Evolutionary conservation across 2,888 invertebrate genomes (phyloP).

Genomic region (Patella ulyssiponensis): DNA sequence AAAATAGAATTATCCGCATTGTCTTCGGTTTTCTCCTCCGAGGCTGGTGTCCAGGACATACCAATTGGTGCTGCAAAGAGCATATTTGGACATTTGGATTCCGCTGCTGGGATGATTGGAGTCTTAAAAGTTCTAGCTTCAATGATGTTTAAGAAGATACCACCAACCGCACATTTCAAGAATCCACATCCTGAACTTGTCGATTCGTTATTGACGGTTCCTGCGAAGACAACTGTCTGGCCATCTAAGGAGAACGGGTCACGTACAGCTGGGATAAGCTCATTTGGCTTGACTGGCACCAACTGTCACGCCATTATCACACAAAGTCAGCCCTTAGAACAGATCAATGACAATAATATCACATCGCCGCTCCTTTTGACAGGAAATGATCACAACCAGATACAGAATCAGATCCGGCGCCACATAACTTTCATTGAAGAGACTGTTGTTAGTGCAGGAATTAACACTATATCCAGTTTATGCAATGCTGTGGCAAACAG

Average conservation of each 20-base stretch:
- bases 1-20: not conserved
- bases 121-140: not conserved
- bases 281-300: conserved; percentile 2
- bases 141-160: not conserved
- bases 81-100: conserved; percentile 4
- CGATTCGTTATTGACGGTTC: not conserved
- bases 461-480: not conserved
- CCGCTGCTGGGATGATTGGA: not conserved
- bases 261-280: not conserved
- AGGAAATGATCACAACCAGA: not conserved
- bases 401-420: not conserved
- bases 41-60: not conserved
- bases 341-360: not conserved
- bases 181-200: not conserved
- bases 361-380: not conserved
- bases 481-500: not conserved
- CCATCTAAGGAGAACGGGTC: not conserved
- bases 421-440: not conserved
- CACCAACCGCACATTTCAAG: not conserved
- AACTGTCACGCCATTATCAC: not conserved
- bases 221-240: not conserved
- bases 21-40: not conserved
- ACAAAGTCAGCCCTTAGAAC: not conserved
- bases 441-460: not conserved
- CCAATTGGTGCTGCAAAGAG: not conserved